Evolutionary conservation across 2,888 invertebrate species (phyloP).

Genomic region (Geotrupes spiniger): DNA sequence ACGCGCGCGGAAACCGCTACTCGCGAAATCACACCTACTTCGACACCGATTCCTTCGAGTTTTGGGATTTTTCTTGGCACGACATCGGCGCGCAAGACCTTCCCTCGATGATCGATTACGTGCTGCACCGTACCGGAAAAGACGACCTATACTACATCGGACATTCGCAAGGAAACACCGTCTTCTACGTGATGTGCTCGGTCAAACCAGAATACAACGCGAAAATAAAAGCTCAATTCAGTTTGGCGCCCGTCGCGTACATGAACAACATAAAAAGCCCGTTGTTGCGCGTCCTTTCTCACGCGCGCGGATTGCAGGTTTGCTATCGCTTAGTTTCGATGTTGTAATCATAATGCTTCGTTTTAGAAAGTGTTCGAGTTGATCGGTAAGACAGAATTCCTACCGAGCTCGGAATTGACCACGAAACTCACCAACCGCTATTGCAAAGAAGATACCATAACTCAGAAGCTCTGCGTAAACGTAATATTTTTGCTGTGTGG

Average conservation of each 20-base stretch:
- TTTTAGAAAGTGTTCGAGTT: slow-evolving; percentile 11
- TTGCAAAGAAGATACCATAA: slow-evolving; percentile 45
- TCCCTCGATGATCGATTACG: slow-evolving; percentile 75
- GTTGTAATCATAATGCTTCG: neutral
- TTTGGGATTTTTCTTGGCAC: slow-evolving; percentile 59
- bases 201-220: slow-evolving; percentile 62
- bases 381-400: slow-evolving; percentile 60
- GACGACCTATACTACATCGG: slow-evolving; percentile 70
- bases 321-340: slow-evolving; percentile 2
- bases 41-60: slow-evolving; percentile 19
- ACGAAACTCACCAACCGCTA: slow-evolving; percentile 52
- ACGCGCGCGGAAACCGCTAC: slow-evolving; percentile 60
- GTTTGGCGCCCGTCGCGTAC: slow-evolving; percentile 64
- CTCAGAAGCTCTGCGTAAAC: slow-evolving; percentile 56
- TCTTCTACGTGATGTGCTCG: slow-evolving; percentile 64
- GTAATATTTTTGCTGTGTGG: slow-evolving; percentile 58
- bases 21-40: slow-evolving; percentile 51
- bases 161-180: slow-evolving; percentile 73
- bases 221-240: slow-evolving; percentile 45
- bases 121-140: slow-evolving; percentile 56
- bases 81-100: slow-evolving; percentile 77
- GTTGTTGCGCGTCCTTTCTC: slow-evolving; percentile 11
- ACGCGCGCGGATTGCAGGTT: slow-evolving; percentile 9
- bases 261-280: slow-evolving; percentile 37
- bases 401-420: slow-evolving; percentile 56